Evolutionary conservation across 2,888 invertebrate genomes (phyloP), one percentile per base, ranked within the genome.

Genomic region (Athripsodes cinereus): DNA sequence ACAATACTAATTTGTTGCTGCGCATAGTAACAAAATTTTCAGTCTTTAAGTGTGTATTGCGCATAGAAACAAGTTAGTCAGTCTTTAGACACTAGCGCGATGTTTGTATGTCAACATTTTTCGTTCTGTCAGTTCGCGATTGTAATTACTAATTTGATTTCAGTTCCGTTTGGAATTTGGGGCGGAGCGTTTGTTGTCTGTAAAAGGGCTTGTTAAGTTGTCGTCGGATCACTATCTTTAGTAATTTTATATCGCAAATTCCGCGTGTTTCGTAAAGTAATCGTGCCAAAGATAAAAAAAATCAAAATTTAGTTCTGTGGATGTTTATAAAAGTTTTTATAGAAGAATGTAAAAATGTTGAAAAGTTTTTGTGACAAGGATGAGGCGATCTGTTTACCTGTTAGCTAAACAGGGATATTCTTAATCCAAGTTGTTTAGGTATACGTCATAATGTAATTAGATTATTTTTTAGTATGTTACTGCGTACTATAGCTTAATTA

Each of bases 321-420:
- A n/a, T n/a, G n/a, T n/a, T n/a, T 40, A 8, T 40, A 3, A 40
- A 40, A 40, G 40, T 40, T 40, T 40, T 40, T 26, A 26, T 26
- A 3, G 6, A 50, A 50, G 50, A 50, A 50, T 50, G 53, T 18
- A 21, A 56, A 55, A 51, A 47, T 59, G 48, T 59, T 59, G 57
- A 60, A 60, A 40, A 40, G 40, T 40, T 60, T n/a, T 57, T 57
- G 57, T 60, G 60, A 57, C 60, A 60, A 60, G 54, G 60, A 60
- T 60, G 60, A 57, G 56, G 49, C 57, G 60, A 60, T 60, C 47
- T 57, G 57, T 60, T 60, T 60, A 60, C 57, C 60, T 57, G 60
- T 54, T 60, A 48, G 60, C 21, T 34, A 35, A 60, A 54, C 53
- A 60, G 52, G 57, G 57, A 60, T 60, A 60, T 49, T 53, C 34